phyloP scores from a whole-genome alignment of 35 echinoderm and acorn worm species.

The Heliocidaris erythrogramma region DNA sequence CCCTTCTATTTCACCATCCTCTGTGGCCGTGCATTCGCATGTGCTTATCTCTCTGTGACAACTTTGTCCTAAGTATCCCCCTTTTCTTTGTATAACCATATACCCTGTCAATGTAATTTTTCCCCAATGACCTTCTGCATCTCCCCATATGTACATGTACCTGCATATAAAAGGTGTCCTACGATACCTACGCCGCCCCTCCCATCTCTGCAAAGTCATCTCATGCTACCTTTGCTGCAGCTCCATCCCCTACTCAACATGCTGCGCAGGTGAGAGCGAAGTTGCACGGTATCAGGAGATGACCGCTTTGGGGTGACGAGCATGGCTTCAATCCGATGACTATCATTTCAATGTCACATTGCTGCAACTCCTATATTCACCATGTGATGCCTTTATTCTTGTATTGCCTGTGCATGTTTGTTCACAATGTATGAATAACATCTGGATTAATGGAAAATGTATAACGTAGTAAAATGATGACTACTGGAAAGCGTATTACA shows the following conservation, averaged over 20 bases:
- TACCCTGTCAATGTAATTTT: neutral
- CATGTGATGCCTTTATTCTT: neutral
- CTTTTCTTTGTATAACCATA: neutral
- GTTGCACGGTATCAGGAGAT: neutral
- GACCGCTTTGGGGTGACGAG: neutral
- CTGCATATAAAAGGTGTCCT: neutral
- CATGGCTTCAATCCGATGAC: neutral
- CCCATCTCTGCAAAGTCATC: neutral
- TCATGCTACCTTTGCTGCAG: neutral
- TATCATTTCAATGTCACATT: neutral
- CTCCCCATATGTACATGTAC: neutral
- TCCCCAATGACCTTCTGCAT: neutral
- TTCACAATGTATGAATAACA: neutral
- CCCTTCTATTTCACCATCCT: neutral
- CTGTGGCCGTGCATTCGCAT: neutral
- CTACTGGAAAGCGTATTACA: neutral
- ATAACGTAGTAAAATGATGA: neutral
- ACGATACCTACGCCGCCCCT: neutral
- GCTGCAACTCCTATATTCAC: neutral
- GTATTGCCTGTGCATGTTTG: neutral
- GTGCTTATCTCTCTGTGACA: neutral
- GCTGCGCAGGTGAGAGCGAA: neutral
- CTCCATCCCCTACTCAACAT: neutral
- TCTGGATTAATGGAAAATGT: neutral
- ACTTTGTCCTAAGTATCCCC: neutral